Evolutionary conservation across 2,113 vertebrate species (phyloP).

Genomic region (Plecotus auritus): DNA sequence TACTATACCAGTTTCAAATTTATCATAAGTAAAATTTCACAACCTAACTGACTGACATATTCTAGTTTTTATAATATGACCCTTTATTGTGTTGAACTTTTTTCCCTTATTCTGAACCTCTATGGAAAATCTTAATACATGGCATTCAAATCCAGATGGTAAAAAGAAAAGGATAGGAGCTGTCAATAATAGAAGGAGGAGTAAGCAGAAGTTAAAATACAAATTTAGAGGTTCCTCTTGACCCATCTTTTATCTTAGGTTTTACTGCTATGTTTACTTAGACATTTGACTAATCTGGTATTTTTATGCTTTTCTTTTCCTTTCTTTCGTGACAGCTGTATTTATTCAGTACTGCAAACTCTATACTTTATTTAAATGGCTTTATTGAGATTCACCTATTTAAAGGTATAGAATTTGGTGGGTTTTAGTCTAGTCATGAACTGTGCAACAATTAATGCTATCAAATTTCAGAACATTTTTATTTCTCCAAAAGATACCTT

Average conservation of each 20-base stretch:
- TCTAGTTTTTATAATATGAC: not conserved
- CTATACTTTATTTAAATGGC: not conserved
- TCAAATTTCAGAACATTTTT: not conserved
- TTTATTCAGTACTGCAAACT: not conserved
- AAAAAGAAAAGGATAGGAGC: not conserved
- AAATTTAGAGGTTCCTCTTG: not conserved
- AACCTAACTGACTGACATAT: not conserved
- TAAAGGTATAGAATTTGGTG: not conserved
- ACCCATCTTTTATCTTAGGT: not conserved
- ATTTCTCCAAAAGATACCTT: not conserved
- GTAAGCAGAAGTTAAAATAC: not conserved
- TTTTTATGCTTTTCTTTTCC: not conserved
- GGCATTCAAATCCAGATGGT: not conserved
- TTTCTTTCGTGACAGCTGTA: not conserved
- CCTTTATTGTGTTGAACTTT: not conserved
- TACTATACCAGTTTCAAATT: not conserved
- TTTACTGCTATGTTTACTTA: not conserved
- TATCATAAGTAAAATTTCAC: slow-evolving; percentile 5
- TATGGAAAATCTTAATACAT: not conserved
- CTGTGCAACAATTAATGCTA: not conserved
- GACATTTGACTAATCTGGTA: not conserved
- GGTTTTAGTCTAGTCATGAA: not conserved
- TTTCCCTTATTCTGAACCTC: not conserved
- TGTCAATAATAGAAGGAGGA: not conserved
- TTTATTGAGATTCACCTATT: not conserved